Base-by-base conservation (phyloP, 2,888 invertebrate species). In the Ennomos fuscantarius region DNA sequence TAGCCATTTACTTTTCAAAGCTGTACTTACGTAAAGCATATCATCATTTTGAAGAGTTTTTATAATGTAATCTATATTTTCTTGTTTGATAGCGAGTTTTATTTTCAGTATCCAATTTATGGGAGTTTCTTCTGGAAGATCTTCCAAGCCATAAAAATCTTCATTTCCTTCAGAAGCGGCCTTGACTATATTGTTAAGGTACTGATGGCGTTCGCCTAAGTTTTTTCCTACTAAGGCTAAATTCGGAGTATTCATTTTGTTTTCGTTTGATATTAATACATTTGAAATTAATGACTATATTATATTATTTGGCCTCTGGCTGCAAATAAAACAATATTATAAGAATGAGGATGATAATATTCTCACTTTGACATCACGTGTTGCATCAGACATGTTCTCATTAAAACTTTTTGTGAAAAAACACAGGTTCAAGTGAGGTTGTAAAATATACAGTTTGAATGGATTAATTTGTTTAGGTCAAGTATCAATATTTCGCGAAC, bases 41-140 rank as follows among this genome's bases (percentile, higher is more conserved):
- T 87, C 83, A 15, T 79, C 74, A 15, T 82, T 74, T 73, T 83
- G 83, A 13, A 89, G 66, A 47, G 72, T 84, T n/a, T 69, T 52
- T 9, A 86, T 15, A 8, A 89, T 80, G 53, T 76, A 89, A 11
- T 83, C 72, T 0, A 81, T 66, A 55, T 84, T 62, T 51, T 68
- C 75, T 12, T 74, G 61, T 62, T 79, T 76, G 8, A 72, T 77
- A 3, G 89, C 86, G 2, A 89, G 62, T n/a, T 87, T 78, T 51
- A 88, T 87, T 72, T 86, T 86, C 44, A 82, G 84, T 9, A 88
- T 63, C 55, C 79, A 70, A 58, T 86, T 85, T 10, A 86, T 48
- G 6, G 78, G 63, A 8, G 78, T 66, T n/a, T 49, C 32, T 65
- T 86, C 86, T 0, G 74, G 66, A 1, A 68, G 32, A 12, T 58